Evolutionary conservation across 1,140 invertebrate genomes (phyloP), one percentile per base, ranked within the genome.

Genomic region (Phenacoccus solenopsis): DNA sequence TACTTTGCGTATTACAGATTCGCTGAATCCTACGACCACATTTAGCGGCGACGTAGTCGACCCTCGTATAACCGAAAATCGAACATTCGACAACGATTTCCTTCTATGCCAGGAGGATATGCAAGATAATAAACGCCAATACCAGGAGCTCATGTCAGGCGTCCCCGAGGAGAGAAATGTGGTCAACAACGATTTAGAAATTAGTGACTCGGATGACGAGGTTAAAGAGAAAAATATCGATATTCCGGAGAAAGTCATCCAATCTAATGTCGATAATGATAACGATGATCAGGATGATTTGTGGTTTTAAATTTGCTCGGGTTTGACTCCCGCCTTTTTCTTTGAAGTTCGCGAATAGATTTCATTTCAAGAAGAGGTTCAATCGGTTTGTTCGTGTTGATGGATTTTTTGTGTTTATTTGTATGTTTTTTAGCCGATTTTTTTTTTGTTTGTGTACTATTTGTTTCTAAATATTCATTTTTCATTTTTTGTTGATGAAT

Each of bases 141-240:
- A 69, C 16, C 12, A 70, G 69, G 21, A 72, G 73, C 4, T 68
- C 71, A 30, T 56, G 38, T 30, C 32, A 30, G 22, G n/a, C 28
- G 12, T 49, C 27, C 7, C 35, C 32, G 32, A 73, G 64, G 20
- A 61, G 68, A 69, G 49, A 12, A 78, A 76, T 21, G 80, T 79
- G 70, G 88, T 90, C 61, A 84, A 88, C 70, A 86, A 88, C 57
- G 89, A 91, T 80, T 80, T 91, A 38, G 87, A 87, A 67, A 87
- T 91, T 27, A 90, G 88, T 13, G 90, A 91, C 72, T 90, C 88
- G 59, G 89, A 90, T n/a, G 87, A 89, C 59, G 87, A 89, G 72
- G 64, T 13, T n/a, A 30, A 59, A 3, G 28, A 32, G 35, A 64
- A 68, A 21, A 27, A 27, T 28, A 71, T 49, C 27, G 25, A 49